Conservation (phyloP, 2,888 invertebrate genomes). For the Incurvaria masculella region DNA sequence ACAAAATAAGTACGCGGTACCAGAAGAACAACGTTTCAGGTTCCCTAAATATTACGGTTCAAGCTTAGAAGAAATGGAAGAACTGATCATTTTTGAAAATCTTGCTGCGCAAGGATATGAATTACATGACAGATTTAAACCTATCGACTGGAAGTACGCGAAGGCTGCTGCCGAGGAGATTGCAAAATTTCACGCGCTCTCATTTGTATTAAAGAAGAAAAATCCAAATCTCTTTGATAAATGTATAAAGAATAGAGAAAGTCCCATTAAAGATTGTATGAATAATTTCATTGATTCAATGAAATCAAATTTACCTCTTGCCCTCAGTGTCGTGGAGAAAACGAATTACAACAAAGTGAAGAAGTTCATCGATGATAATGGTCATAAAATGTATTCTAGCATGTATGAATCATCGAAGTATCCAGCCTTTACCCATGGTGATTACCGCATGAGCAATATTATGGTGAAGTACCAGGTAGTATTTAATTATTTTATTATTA, state of each 20-base stretch:
- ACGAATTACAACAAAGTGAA: background rate
- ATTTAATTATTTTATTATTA: background rate
- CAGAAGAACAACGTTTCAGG: slow-evolving; percentile 19
- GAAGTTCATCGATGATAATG: background rate
- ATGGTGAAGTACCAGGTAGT: slow-evolving; percentile 19
- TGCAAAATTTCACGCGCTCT: slow-evolving; percentile 34
- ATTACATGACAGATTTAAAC: slow-evolving; percentile 20
- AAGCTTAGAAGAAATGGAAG: slow-evolving; percentile 19
- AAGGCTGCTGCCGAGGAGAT: slow-evolving; percentile 22
- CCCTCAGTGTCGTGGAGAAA: background rate
- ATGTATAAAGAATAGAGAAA: background rate
- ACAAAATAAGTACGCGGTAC: slow-evolving; percentile 21
- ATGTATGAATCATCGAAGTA: background rate
- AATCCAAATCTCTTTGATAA: slow-evolving; percentile 23
- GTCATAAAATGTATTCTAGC: background rate
- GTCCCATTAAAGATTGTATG: background rate
- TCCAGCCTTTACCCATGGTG: slow-evolving; percentile 24
- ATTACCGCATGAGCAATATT: slow-evolving; percentile 26
- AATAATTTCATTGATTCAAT: background rate
- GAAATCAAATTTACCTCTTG: background rate
- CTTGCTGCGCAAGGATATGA: slow-evolving; percentile 23
- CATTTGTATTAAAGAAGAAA: slow-evolving; percentile 29
- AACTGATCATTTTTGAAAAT: slow-evolving; percentile 30
- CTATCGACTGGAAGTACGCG: slow-evolving; percentile 28
- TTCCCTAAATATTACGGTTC: slow-evolving; percentile 26